Evolutionary conservation across 1,140 invertebrate species (phyloP).

Genomic region (Zelostemma sp.): DNA sequence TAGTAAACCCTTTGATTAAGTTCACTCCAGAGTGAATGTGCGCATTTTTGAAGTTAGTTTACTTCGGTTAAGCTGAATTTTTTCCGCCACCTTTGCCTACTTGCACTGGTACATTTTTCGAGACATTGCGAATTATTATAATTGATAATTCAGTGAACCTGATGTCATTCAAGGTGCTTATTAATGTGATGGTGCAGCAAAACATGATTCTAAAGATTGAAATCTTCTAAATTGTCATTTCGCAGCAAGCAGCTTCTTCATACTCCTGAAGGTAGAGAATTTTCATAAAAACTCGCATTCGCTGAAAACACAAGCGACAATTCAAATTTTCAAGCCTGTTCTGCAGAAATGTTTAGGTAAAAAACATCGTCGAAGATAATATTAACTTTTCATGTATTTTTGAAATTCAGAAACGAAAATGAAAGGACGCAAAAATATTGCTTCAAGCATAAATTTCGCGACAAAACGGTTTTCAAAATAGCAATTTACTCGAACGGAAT

Average conservation of each 20-base stretch:
- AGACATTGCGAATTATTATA: not conserved
- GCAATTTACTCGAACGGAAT: no score
- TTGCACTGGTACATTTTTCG: no score
- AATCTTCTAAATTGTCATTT: slow-evolving; percentile 29
- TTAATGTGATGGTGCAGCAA: slow-evolving; percentile 31
- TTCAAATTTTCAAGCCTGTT: slow-evolving; percentile 34
- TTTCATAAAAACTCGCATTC: slow-evolving; percentile 32
- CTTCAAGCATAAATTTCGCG: no score
- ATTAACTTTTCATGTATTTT: no score
- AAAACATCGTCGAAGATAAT: slow-evolving; percentile 23
- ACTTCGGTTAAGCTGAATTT: no score
- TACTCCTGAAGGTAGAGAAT: slow-evolving; percentile 16
- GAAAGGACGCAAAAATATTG: no score
- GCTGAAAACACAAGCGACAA: slow-evolving; percentile 39
- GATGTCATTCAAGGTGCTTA: slow-evolving; percentile 14
- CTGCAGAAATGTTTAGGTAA: slow-evolving; percentile 26
- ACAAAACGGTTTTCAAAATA: no score
- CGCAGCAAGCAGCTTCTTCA: slow-evolving; percentile 25
- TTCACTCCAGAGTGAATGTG: no score
- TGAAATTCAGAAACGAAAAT: not conserved
- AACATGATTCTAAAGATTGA: slow-evolving; percentile 36
- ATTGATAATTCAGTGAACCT: not conserved
- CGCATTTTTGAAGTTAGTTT: no score
- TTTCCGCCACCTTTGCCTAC: no score
- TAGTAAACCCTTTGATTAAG: no score